Evolutionary conservation across 1,140 invertebrate genomes (phyloP).

Genomic region (Cydia strobilella): DNA sequence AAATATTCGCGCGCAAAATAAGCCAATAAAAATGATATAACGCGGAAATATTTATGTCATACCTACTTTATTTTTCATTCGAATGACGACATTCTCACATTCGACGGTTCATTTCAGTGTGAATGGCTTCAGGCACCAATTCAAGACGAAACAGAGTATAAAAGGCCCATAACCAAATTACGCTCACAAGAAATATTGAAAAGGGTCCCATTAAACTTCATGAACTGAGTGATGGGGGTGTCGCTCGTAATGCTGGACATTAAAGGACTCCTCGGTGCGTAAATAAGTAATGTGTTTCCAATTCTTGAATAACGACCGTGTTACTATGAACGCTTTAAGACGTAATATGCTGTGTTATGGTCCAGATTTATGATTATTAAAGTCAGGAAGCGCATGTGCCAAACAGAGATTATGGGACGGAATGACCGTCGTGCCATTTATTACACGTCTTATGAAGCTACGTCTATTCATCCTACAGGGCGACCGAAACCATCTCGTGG

Average conservation of each 20-base stretch:
- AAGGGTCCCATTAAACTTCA: constrained; percentile 25
- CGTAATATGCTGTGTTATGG: constrained; percentile 44
- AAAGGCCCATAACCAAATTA: constrained; percentile 35
- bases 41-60: constrained; percentile 26
- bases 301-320: constrained; percentile 37
- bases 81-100: constrained; percentile 32
- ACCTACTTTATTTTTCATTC: constrained; percentile 17
- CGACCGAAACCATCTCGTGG: constrained; percentile 7
- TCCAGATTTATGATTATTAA: constrained; percentile 50
- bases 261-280: constrained; percentile 32
- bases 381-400: constrained; percentile 30
- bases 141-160: constrained; percentile 4
- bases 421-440: constrained; percentile 28
- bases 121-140: constrained; percentile 32
- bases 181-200: constrained; percentile 30
- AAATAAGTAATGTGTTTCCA: constrained; percentile 35
- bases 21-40: constrained; percentile 31
- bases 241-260: constrained; percentile 34
- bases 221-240: constrained; percentile 2
- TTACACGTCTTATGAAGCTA: constrained; percentile 26
- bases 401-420: constrained; percentile 28
- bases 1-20: constrained; percentile 32
- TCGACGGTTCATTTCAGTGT: not conserved
- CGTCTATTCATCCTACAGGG: constrained; percentile 9
- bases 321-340: constrained; percentile 39